Evolutionary conservation across 2,888 invertebrate genomes (phyloP), one percentile per base, ranked within the genome.

Genomic region (Sisyra nigra): DNA sequence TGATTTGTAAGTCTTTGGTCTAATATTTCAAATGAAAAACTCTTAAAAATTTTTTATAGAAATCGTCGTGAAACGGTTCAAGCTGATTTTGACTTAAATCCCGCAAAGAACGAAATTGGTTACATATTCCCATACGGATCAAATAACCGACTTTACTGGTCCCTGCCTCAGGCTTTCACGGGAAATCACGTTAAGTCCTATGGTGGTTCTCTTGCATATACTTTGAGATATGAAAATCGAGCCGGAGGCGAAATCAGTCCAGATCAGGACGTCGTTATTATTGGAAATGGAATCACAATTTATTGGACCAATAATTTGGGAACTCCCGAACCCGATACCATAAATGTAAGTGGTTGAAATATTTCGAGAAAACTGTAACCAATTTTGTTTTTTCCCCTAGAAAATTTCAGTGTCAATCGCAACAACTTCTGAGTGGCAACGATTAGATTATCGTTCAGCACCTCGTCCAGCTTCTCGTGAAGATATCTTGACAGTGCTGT

Each of bases 121-220:
- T 78, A 76, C 52, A 61, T 59, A 1, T 71, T 71, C 50, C 52
- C 66, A 48, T 65, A 66, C 6, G 64, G 65, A 44, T 48, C 58
- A 48, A 49, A 62, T 44, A 56, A 69, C 54, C 54, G 71, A 53
- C 62, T 77, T 35, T 87, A 76, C 62, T 87, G 86, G 86, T 80
- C 82, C 2, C 60, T 88, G 17, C 85, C 86, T 5, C 58, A 71
- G 31, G 62, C 63, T 32, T 76, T 81, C 52, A 71, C 76, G 31
- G 83, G 82, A 34, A 80, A 83, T 55, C 69, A 85, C 65, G 69
- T 93, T 6, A 72, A 81, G 44, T 89, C 93, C 0, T 94, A 93
- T 57, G 92, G 92, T 1, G 93, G 93, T 1, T 69, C 70, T 41
- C 60, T 94, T 4, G 75, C 76, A 11, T 74, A 89, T 47, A 79